These are phyloP conservation scores for Junco hyemalis DNA, from an alignment of 2,113 vertebrate species.

Conservation along the genomic window DNA sequence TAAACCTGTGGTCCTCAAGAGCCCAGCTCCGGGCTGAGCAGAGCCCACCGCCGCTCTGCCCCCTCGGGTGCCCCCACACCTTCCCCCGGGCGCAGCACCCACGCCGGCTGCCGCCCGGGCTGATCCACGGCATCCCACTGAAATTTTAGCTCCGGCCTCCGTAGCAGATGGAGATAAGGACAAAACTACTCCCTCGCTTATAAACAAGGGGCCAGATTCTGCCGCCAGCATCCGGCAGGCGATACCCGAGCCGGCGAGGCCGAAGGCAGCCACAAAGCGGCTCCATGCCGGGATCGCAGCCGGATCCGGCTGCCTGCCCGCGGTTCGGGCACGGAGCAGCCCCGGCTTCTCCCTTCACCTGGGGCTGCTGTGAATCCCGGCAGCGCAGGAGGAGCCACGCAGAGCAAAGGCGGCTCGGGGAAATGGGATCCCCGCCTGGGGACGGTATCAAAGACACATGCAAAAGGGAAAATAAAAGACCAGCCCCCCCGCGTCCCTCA, in stretches of 20 bases:
- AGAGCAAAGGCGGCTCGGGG: neutral
- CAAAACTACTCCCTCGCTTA: slow-evolving; percentile 18
- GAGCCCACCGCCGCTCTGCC: accelerated
- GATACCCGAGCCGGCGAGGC: neutral
- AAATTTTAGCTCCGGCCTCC: slow-evolving; percentile 36
- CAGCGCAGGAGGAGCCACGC: neutral
- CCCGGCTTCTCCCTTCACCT: neutral
- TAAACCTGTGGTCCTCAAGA: neutral
- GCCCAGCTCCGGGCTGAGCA: neutral
- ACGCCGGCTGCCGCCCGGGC: neutral
- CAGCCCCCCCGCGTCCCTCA: neutral
- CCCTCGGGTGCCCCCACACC: neutral
- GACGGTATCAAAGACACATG: neutral
- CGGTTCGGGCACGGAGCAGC: accelerated
- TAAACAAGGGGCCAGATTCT: slow-evolving; percentile 57
- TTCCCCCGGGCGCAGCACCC: neutral
- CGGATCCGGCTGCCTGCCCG: neutral
- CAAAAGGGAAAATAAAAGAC: slow-evolving; percentile 22
- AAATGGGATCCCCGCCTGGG: slow-evolving; percentile 52
- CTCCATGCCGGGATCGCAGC: neutral
- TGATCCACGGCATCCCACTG: neutral
- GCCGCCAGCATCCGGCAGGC: neutral
- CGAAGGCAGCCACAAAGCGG: neutral
- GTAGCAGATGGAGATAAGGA: slow-evolving; percentile 39
- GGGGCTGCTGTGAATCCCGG: neutral